Evolutionary conservation across 2,113 vertebrate species (phyloP), one percentile per base, ranked within the genome.

Genomic region (Pluvianellus socialis): DNA sequence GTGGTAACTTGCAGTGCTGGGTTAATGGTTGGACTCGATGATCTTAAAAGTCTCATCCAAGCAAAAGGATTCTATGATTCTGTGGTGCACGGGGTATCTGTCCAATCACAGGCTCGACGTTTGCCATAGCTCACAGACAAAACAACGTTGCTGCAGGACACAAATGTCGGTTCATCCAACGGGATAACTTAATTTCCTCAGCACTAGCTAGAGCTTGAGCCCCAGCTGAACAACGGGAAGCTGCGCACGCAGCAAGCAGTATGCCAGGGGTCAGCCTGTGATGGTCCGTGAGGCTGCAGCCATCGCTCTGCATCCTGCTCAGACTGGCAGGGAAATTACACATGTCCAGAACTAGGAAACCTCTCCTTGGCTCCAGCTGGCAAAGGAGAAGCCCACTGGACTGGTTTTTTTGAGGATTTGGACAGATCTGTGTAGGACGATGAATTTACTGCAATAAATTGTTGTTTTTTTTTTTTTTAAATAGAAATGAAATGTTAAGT

Each of bases 391-490:
- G 22, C 45, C 56, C 33, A 2, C 13, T 9, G 79, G 44, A 3
- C 35, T 77, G 27, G 38, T 38, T 38, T 2, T 63, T 40, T 12
- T 33, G 44, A 82, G 84, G 77, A 35, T 47, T 52, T 49, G 59
- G 70, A 42, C 56, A 38, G 94, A 52, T 72, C 19, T 58, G 56
- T 89, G 47, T 72, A 91, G 89, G 94, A 94, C 44, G 77, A 94
- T 95, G 89, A 88, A 62, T 73, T 87, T 59, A 85, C 86, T 94
- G 97, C 97, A 97, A 97, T 96, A 95, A 96, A 96, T 66, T 5
- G 30, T n/a, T n/a, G n/a, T n/a, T n/a, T n/a, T n/a, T n/a, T n/a
- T n/a, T n/a, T n/a, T n/a, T n/a, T n/a, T n/a, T n/a, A n/a, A n/a
- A 90, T 47, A 49, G 82, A n/a, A 80, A 83, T 66, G 28, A 80